Base-by-base conservation (phyloP, 2,113 vertebrate species). In the Notothenia coriiceps region DNA sequence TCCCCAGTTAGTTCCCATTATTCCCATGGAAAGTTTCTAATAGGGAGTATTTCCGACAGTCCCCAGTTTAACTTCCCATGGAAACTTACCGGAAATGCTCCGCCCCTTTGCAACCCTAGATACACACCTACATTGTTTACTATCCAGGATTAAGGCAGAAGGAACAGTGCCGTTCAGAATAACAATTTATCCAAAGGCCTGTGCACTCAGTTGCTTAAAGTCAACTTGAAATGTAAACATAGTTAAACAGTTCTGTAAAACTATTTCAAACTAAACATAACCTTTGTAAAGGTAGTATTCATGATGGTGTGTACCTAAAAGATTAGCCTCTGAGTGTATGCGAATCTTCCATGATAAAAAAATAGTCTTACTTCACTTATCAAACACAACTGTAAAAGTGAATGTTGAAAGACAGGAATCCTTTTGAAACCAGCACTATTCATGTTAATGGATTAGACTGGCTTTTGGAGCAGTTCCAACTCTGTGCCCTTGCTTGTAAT, bases 371-470 rank as follows among this genome's bases (percentile, higher is more conserved):
- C 14, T 29, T 29, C 3, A 29, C 29, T 14, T 18, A 73, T 65
- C 14, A 62, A 82, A 49, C 40, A 50, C 13, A 29, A 49, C 40
- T 54, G 56, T 4, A 44, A 60, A 44, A 10, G 64, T 70, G 2
- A 14, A 79, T 51, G 29, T 51, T 18, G 51, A 54, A 55, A 75
- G 29, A 75, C 50, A 44, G 55, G 57, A 67, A 79, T 65, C 61
- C 64, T 61, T 74, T 85, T 79, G 65, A 77, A 83, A 70, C 55
- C 50, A 60, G 49, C 72, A 67, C 44, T 17, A 57, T 65, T 72
- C 66, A 46, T 60, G 33, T 70, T 77, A 82, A 71, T 56, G 62
- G 80, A 82, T 86, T 74, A 74, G 43, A 62, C 49, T 11, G 12
- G 9, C 8, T 62, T 49, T 74, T 82, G 72, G 55, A 57, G 35